Percentiles rank a stretch among this genome's conserved stretches.
Evolutionary conservation across 2,113 vertebrate species (phyloP).

Genomic region (Nothobranchius furzeri): DNA sequence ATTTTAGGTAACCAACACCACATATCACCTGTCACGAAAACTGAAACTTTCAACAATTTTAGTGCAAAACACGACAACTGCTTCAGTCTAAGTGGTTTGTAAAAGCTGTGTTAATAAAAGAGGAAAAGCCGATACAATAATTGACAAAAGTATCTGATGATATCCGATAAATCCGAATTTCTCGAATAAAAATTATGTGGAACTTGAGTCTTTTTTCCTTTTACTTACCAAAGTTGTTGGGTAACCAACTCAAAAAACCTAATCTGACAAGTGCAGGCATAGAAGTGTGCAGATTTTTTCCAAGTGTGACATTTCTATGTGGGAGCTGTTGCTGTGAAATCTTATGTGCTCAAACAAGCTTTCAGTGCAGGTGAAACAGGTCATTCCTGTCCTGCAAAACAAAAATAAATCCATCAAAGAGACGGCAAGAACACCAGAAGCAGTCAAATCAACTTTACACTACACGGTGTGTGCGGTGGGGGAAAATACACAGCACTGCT

Average conservation of each 20-base stretch:
- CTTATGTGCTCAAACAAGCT: not conserved
- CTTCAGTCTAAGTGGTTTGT: too few species aligned
- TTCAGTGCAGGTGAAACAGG: not conserved
- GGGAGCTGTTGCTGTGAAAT: not conserved
- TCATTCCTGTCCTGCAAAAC: not conserved
- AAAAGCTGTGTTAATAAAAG: too few species aligned
- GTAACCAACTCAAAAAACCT: not conserved
- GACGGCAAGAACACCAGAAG: not conserved
- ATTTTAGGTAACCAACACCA: too few species aligned
- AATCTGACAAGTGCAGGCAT: not conserved
- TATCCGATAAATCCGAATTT: too few species aligned
- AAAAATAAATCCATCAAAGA: not conserved
- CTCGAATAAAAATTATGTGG: not conserved
- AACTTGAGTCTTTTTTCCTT: not conserved
- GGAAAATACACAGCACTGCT: not conserved
- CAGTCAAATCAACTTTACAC: not conserved
- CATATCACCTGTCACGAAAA: too few species aligned
- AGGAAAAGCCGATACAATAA: too few species aligned
- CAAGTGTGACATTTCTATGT: not conserved
- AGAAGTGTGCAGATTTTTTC: not conserved
- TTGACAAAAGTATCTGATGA: too few species aligned
- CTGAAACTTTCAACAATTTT: too few species aligned
- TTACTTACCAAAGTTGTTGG: not conserved
- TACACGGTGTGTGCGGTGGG: not conserved
- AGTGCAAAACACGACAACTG: too few species aligned